Evolutionary conservation across 2,888 invertebrate species (phyloP), one percentile per base, ranked within the genome.

Genomic region (Pasiphila rectangulata): DNA sequence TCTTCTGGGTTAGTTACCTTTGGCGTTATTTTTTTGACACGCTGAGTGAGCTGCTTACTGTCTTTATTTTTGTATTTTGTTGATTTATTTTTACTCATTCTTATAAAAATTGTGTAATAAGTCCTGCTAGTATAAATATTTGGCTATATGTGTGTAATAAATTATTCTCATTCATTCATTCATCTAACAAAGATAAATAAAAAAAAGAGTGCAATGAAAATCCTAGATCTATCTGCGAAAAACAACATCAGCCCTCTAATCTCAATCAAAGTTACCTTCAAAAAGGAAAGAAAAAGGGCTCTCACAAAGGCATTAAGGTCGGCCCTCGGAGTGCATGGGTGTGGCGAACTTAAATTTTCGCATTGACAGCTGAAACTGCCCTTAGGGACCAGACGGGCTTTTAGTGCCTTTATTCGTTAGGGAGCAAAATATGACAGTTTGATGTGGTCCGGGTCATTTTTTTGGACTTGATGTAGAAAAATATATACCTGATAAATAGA

Each of bases 311-410:
- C 83, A 75, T 63, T 72, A 68, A 79, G 84, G 81, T 83, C 84
- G 82, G 81, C 84, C 85, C 84, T 79, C 70, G 70, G 77, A 88
- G 87, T 87, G 87, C 75, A 84, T 87, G 88, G 88, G 88, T 77
- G 88, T 87, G 87, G 82, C 78, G 71, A 68, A 66, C 83, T 85
- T 88, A 88, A 87, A 88, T 88, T 85, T 86, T 81, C 85, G 75
- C 87, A 88, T 87, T 88, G 88, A 88, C 88, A 87, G 88, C 79
- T 83, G 79, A 85, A 88, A 88, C 79, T 78, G 85, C 87, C 87
- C 79, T 73, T 49, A 79, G 87, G 87, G 87, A 86, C 77, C 72
- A 74, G 79, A 76, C 81, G 75, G 80, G 82, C 86, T 86, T 82
- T 87, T 86, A 87, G 84, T 82, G 78, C 87, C 81, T 87, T 87